phyloP scores from a whole-genome alignment of 1,140 invertebrate species.

The Papilio polyxenes region DNA sequence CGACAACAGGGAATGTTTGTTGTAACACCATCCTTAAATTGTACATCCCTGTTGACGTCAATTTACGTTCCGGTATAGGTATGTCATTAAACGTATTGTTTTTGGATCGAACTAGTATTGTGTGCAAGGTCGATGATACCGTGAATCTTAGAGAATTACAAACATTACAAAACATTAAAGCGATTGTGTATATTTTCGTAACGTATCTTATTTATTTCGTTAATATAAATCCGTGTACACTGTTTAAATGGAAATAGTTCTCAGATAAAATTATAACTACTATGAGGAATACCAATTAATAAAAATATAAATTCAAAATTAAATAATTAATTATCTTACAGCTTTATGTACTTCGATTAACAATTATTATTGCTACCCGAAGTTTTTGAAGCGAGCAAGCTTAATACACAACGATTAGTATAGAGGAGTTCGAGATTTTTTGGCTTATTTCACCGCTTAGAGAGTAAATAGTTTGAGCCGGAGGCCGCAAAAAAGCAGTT shows the following conservation, averaged over 20 bases:
- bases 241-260: neutral
- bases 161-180: neutral
- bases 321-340: neutral
- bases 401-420: too few species aligned
- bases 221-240: neutral
- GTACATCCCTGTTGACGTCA: neutral
- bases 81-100: slow-evolving; percentile 24
- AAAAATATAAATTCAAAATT: neutral
- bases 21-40: slow-evolving; percentile 7
- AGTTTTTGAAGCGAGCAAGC: too few species aligned
- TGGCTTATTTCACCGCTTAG: too few species aligned
- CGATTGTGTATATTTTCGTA: slow-evolving; percentile 4
- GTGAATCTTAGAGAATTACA: slow-evolving; percentile 7
- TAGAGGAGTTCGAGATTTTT: too few species aligned
- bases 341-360: too few species aligned
- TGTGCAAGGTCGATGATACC: slow-evolving; percentile 10
- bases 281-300: neutral
- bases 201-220: neutral
- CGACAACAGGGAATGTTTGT: neutral
- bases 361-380: too few species aligned
- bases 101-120: slow-evolving; percentile 14
- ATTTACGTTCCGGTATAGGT: slow-evolving; percentile 13
- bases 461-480: too few species aligned
- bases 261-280: neutral
- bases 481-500: too few species aligned